These are phyloP conservation scores for Ochropleura plecta DNA, from an alignment of 2,888 invertebrate genomes.

Conservation along the genomic window DNA sequence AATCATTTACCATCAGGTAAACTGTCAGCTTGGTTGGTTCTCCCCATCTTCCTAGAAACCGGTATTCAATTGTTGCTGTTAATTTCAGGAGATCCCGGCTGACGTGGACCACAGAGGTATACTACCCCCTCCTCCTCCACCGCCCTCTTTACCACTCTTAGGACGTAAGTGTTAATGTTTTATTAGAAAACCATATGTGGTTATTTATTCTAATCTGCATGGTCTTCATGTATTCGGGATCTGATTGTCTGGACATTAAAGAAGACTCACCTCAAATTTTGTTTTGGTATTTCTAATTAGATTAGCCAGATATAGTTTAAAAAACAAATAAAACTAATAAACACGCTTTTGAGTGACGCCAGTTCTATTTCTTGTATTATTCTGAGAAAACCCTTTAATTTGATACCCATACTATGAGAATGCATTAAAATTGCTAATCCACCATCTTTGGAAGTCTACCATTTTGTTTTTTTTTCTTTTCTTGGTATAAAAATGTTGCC, in stretches of 20 bases:
- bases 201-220: not conserved
- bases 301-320: not conserved
- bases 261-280: not conserved
- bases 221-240: not conserved
- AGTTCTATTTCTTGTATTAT: too few species aligned
- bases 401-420: too few species aligned
- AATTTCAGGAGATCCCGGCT: conserved; percentile 73
- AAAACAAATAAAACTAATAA: too few species aligned
- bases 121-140: conserved; percentile 89
- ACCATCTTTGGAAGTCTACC: too few species aligned
- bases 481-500: too few species aligned
- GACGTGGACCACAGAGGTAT: conserved; percentile 86
- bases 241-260: not conserved
- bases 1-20: not conserved
- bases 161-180: conserved; percentile 77
- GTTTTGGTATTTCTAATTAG: not conserved
- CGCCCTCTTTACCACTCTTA: conserved; percentile 87
- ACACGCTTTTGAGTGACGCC: too few species aligned
- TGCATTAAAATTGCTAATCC: too few species aligned
- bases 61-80: not conserved
- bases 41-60: not conserved
- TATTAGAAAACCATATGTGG: not conserved
- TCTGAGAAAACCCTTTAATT: too few species aligned
- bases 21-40: not conserved
- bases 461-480: too few species aligned